Evolutionary conservation across 2,113 vertebrate genomes (phyloP), one percentile per base, ranked within the genome.

Genomic region (Prietella phreatophila): DNA sequence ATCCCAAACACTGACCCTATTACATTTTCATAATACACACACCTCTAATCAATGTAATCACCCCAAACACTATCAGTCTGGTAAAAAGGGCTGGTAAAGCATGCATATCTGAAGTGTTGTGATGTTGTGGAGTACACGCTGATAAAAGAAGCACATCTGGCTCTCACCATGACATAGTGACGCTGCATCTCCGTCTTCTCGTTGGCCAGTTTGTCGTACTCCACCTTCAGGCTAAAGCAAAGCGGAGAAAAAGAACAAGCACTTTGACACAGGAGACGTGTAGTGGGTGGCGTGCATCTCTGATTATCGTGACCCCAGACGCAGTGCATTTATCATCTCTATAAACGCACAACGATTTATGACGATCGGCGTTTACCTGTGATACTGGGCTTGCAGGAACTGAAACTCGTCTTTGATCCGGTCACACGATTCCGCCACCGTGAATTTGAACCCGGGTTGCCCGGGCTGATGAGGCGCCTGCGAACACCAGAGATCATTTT

Each of bases 141-240:
- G 53, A 88, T 39, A 42, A 75, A 86, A 63, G 71, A 58, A 71
- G 11, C 17, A 73, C n/a, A 42, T 65, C 15, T 53, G 56, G 69
- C 61, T 89, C 97, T 97, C 93, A 99, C 97, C 97, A 99, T 99
- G 93, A 98, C 97, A 84, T 99, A 99, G 94, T 99, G 97, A 89
- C 97, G 97, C 95, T 99, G 97, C 97, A 99, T 99, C 94, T 99
- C 97, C 0, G 97, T 99, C 95, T 99, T 99, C 89, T 99, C 97
- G 89, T 97, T 99, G 55, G 97, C 97, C 93, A 99, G 95, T 92
- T 99, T 99, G 89, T 99, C 97, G 80, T 98, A 99, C 92, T 99
- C 97, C 95, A 99, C 97, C 96, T 99, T 97, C 25, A 96, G 94
- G 91, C 96, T 97, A 63, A 5, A 67, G 47, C 47, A 76, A 80